Evolutionary conservation across 2,797 vertebrate species (phyloP), one percentile per base, ranked within the genome.

Genomic region (Cryptoprocta ferox): DNA sequence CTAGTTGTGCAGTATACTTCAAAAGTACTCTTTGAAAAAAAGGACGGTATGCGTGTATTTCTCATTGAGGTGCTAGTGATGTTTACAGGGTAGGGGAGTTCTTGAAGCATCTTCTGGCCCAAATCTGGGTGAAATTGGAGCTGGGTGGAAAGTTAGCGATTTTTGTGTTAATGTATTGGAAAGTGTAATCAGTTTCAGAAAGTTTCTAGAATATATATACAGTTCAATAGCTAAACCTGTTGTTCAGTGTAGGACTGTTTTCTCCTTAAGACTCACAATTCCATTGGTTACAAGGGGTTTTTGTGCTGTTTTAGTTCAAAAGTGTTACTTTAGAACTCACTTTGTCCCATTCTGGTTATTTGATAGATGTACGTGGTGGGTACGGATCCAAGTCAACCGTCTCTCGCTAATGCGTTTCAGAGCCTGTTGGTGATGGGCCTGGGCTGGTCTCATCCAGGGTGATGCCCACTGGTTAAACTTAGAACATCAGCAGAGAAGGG

Each of bases 1-100:
- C 98, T 98, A 99, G 98, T 99, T 99, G 99, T 99, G 98, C 98
- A 98, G 98, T 99, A 98, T 99, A 99, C 98, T 99, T 99, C 97
- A 97, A 97, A 98, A 99, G 99, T 98, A 98, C 98, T 98, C 98
- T 98, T 53, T 95, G 3, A 97, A 98, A 98, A 97, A 98, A 95
- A 96, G 87, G 92, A 97, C 79, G 97, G 98, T 98, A 95, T 95
- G 73, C 61, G 2, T 97, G 92, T 32, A 94, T 98, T 98, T 98
- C 98, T 97, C 98, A 1, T 87, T 21, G 97, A 3, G 19, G 95
- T 98, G 96, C 97, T 97, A 93, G 96, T 87, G 15, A 6, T 81
- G 63, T 98, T 97, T 97, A 89, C 94, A 87, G 94, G 53, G 81
- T 42, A 85, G 97, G 85, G 93, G 84, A 84, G 97, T 98, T 91